These are phyloP conservation scores for Enteromius anoplus DNA, from an alignment of 2,797 vertebrate genomes.

Conservation along the genomic window DNA sequence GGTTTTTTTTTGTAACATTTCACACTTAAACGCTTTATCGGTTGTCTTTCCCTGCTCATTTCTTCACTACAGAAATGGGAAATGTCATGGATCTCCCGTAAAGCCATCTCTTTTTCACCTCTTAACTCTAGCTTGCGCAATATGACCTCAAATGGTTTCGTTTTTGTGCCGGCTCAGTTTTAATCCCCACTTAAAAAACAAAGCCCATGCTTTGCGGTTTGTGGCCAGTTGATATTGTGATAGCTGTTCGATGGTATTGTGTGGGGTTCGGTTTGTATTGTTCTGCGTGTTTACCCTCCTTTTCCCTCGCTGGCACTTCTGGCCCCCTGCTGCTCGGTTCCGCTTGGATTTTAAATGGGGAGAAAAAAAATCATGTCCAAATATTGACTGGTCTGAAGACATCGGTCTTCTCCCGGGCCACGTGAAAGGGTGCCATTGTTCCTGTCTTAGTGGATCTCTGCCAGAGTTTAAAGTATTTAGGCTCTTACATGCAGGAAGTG, in stretches of 20 bases:
- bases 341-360: conserved; percentile 72
- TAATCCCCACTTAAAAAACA: conserved; percentile 79
- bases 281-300: conserved; percentile 75
- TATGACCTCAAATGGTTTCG: conserved; percentile 64
- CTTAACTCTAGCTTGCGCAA: conserved; percentile 42
- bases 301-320: conserved; percentile 65
- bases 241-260: conserved; percentile 74
- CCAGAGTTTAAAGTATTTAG: conserved; percentile 75
- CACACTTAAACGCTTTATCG: conserved; percentile 28
- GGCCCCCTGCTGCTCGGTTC: conserved; percentile 72
- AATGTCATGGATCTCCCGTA: conserved; percentile 43
- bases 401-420: conserved; percentile 72
- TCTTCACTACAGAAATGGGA: conserved; percentile 43
- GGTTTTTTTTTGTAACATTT: conserved; percentile 29
- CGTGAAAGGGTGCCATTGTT: conserved; percentile 86
- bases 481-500: conserved; percentile 71
- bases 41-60: conserved; percentile 32
- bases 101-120: conserved; percentile 53
- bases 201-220: conserved; percentile 66
- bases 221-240: conserved; percentile 72
- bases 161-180: conserved; percentile 67
- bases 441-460: conserved; percentile 75
- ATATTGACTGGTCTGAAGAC: conserved; percentile 84
- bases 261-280: conserved; percentile 69
- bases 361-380: conserved; percentile 76